A percentile compares a stretch with the other conserved stretches of the same genome.
phyloP scores from a whole-genome alignment of 2,888 invertebrate species.

The Troides oblongomaculatus region DNA sequence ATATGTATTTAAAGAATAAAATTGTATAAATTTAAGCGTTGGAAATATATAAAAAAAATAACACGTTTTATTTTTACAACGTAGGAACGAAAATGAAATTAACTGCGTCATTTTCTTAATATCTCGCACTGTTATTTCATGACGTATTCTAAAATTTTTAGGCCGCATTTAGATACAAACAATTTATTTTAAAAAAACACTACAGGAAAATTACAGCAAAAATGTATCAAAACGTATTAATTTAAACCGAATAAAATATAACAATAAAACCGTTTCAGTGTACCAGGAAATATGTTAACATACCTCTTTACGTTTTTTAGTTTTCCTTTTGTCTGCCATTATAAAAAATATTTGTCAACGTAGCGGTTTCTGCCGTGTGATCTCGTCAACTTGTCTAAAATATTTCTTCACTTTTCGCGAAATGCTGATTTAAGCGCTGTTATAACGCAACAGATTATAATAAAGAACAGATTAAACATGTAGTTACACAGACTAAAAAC shows the following conservation, averaged over 20 bases:
- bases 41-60: constrained; percentile 21
- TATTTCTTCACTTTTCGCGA: constrained; percentile 31
- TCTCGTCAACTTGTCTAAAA: constrained; percentile 26
- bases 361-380: constrained; percentile 39
- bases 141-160: constrained; percentile 32
- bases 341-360: constrained; percentile 59
- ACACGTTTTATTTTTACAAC: constrained; percentile 39
- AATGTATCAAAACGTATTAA: constrained; percentile 12
- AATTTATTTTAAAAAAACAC: constrained; percentile 32
- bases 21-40: too few species aligned
- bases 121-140: constrained; percentile 36
- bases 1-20: background rate
- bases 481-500: background rate
- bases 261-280: background rate
- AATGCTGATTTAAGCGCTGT: constrained; percentile 28
- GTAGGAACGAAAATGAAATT: constrained; percentile 42
- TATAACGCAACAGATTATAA: constrained; percentile 27
- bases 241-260: background rate
- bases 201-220: background rate
- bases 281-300: constrained; percentile 15
- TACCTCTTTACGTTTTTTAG: constrained; percentile 76
- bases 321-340: constrained; percentile 77
- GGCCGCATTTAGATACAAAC: constrained; percentile 28
- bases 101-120: constrained; percentile 46
- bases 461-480: constrained; percentile 8